Evolutionary conservation across 2,888 invertebrate genomes (phyloP).

Genomic region (Caprella mutica): DNA sequence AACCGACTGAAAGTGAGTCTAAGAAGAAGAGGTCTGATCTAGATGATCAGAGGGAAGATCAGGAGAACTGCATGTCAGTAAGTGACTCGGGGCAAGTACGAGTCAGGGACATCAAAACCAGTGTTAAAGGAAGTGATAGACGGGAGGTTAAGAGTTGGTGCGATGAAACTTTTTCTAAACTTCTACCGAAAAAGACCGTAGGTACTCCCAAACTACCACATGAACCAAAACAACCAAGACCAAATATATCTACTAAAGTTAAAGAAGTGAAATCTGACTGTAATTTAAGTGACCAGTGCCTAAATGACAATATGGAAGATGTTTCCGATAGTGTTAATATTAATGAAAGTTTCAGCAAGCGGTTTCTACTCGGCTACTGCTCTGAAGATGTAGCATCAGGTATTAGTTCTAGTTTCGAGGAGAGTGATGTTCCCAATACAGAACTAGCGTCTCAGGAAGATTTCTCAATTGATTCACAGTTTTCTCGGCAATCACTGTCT

Average conservation of each 20-base stretch:
- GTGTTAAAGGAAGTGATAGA: neutral
- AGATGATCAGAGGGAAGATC: neutral
- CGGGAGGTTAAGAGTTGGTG: constrained; percentile 9
- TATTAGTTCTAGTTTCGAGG: neutral
- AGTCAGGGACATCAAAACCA: neutral
- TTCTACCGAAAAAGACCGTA: neutral
- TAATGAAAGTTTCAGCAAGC: neutral
- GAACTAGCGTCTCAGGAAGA: neutral
- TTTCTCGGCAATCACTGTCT: too few relatives aligned
- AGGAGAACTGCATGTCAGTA: neutral
- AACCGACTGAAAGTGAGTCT: constrained; percentile 2
- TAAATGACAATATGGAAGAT: neutral
- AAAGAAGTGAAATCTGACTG: neutral
- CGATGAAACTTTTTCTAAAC: neutral
- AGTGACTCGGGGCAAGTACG: neutral
- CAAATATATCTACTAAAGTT: neutral
- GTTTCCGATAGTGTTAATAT: neutral
- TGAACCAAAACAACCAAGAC: neutral
- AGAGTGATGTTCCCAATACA: neutral
- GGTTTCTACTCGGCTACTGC: neutral
- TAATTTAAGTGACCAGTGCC: neutral
- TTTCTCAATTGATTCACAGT: neutral
- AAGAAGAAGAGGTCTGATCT: neutral
- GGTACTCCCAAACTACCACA: neutral
- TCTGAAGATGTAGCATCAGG: too few relatives aligned